phyloP scores from a whole-genome alignment of 1,140 invertebrate genomes.

The Cydia amplana region DNA sequence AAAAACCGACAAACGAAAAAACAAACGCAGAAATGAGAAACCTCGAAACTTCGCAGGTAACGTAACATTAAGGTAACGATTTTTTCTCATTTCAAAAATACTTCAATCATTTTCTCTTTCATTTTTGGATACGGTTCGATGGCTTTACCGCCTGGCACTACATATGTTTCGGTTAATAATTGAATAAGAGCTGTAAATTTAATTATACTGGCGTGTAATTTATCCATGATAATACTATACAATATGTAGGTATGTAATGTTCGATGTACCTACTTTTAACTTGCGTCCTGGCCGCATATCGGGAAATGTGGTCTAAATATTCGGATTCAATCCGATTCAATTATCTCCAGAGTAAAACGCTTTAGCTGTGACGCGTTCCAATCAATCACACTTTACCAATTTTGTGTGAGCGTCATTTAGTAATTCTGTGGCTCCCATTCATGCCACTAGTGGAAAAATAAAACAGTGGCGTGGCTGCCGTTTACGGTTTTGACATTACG shows the following conservation, averaged over 20 bases:
- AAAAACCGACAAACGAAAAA: constrained; percentile 35
- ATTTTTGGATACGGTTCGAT: background rate
- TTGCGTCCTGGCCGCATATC: background rate
- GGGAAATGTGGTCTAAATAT: constrained; percentile 55
- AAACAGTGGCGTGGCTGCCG: constrained; percentile 67
- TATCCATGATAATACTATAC: background rate
- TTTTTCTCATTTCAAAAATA: background rate
- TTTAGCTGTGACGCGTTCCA: constrained; percentile 65
- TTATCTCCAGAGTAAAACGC: constrained; percentile 69
- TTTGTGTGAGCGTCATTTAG: constrained; percentile 76
- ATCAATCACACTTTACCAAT: constrained; percentile 77
- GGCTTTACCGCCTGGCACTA: background rate
- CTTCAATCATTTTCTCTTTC: background rate
- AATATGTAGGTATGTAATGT: background rate
- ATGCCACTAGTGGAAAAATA: constrained; percentile 62
- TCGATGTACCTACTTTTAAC: background rate
- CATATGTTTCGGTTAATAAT: background rate
- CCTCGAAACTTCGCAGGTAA: no score
- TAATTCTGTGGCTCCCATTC: constrained; percentile 70
- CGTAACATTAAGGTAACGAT: constrained; percentile 2
- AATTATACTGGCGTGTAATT: background rate
- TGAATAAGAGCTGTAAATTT: background rate
- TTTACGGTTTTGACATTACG: constrained; percentile 67
- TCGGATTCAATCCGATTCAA: constrained; percentile 70
- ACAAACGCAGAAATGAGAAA: background rate